Percentiles rank a stretch among this genome's conserved stretches.
These are phyloP conservation scores for Leptonema lineaticorne DNA, from an alignment of 1,140 invertebrate species.

Conservation along the genomic window DNA sequence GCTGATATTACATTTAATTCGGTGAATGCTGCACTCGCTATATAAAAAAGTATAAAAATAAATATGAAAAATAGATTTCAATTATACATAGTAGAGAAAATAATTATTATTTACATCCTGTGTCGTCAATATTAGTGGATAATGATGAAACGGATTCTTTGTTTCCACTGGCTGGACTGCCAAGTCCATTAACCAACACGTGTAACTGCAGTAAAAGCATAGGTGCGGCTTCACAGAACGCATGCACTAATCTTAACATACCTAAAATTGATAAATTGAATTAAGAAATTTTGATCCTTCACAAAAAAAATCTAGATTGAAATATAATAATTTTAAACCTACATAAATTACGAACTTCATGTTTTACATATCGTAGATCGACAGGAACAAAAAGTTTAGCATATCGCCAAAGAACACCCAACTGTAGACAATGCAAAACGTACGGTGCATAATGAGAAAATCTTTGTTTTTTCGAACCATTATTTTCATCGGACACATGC, in stretches of 20 bases:
- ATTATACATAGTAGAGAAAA: background rate
- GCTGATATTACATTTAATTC: slow-evolving; percentile 82
- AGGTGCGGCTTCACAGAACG: slow-evolving; percentile 83
- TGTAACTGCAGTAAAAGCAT: slow-evolving; percentile 84
- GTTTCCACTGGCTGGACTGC: slow-evolving; percentile 24
- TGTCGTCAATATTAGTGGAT: slow-evolving; percentile 23
- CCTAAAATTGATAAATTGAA: slow-evolving; percentile 46
- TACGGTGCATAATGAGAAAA: slow-evolving; percentile 58
- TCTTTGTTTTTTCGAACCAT: slow-evolving; percentile 46
- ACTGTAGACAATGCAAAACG: slow-evolving; percentile 72
- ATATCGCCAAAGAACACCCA: slow-evolving; percentile 87
- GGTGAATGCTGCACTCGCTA: slow-evolving; percentile 62
- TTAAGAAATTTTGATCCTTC: no score
- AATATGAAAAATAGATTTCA: background rate
- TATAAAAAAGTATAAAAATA: background rate
- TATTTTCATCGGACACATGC: slow-evolving; percentile 48
- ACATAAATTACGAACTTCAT: slow-evolving; percentile 72
- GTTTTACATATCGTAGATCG: slow-evolving; percentile 79
- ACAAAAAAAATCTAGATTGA: background rate
- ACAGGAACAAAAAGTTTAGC: slow-evolving; percentile 84
- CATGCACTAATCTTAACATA: slow-evolving; percentile 81
- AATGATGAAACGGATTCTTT: slow-evolving; percentile 20
- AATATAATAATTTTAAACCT: slow-evolving; percentile 40
- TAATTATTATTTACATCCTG: slow-evolving; percentile 31
- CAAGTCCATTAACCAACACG: slow-evolving; percentile 61